These are phyloP conservation scores for Pseudorasbora parva DNA, from an alignment of 2,113 vertebrate species.

Conservation along the genomic window DNA sequence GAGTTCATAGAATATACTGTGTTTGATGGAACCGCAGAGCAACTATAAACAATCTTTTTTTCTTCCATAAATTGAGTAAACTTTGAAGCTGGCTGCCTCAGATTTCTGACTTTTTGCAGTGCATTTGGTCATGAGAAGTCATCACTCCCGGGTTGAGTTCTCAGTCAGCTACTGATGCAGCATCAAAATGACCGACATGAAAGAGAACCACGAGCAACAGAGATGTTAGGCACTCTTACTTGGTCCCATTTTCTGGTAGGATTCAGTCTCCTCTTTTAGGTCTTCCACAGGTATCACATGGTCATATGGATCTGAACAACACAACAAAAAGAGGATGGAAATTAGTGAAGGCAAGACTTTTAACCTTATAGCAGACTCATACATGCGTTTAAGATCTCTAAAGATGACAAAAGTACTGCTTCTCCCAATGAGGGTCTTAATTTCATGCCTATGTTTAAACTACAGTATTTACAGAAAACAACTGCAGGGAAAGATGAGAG, in stretches of 20 bases:
- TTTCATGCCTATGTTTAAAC: neutral
- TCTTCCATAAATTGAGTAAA: no score
- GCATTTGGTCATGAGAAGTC: neutral
- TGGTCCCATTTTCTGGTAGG: constrained; percentile 97
- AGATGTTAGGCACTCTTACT: constrained; percentile 79
- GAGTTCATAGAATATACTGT: no score
- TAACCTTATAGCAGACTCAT: neutral
- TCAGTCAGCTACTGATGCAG: neutral
- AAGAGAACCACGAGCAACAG: neutral
- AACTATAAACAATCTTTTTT: no score
- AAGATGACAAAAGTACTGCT: neutral
- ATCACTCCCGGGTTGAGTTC: neutral
- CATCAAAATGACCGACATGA: constrained; percentile 18
- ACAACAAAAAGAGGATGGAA: neutral
- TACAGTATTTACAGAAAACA: neutral
- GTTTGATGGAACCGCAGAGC: no score
- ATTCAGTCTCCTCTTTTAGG: constrained; percentile 91
- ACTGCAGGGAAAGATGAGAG: neutral
- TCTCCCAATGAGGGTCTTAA: neutral
- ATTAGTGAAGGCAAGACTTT: neutral
- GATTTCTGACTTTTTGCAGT: no score
- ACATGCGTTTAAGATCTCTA: neutral
- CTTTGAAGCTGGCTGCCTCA: no score
- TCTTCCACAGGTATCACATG: constrained; percentile 90
- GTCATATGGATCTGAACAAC: constrained; percentile 89